Evolutionary conservation across 1,140 invertebrate species (phyloP).

Genomic region (Drosophila subpulchrella): DNA sequence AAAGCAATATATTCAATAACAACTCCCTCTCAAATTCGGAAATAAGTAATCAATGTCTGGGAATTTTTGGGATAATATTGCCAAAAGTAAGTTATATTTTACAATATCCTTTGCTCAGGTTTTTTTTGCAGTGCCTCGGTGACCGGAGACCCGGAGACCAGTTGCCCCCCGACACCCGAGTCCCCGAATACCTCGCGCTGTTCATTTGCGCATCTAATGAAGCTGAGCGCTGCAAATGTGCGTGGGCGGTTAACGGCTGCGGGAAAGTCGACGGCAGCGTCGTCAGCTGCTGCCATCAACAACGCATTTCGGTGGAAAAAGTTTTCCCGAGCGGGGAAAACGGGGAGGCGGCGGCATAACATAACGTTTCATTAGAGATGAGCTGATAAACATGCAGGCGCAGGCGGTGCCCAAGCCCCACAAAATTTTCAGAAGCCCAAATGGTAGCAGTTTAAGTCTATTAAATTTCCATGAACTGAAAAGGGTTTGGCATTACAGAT

Average conservation of each 20-base stretch:
- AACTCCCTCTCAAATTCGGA: no score
- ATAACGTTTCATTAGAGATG: constrained; percentile 80
- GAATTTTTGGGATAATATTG: no score
- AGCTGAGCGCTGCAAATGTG: constrained; percentile 72
- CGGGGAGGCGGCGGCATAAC: constrained; percentile 40
- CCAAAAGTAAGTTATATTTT: no score
- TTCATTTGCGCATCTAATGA: constrained; percentile 79
- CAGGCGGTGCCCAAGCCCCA: constrained; percentile 26
- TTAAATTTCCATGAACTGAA: background rate
- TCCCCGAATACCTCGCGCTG: constrained; percentile 21
- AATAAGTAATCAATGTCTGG: no score
- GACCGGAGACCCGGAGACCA: background rate
- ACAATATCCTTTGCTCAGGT: background rate
- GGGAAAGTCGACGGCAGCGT: constrained; percentile 21
- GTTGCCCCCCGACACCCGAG: background rate
- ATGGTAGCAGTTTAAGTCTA: background rate
- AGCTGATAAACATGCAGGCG: constrained; percentile 71
- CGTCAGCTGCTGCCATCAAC: constrained; percentile 34
- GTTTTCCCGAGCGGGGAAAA: constrained; percentile 37
- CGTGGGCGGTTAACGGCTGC: constrained; percentile 70
- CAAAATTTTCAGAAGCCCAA: constrained; percentile 22
- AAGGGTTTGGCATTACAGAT: no score
- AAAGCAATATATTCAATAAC: no score
- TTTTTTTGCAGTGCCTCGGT: constrained; percentile 3
- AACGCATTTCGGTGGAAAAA: constrained; percentile 56